phyloP scores from a whole-genome alignment of 2,888 invertebrate genomes.

The Pseudococcus longispinus region DNA sequence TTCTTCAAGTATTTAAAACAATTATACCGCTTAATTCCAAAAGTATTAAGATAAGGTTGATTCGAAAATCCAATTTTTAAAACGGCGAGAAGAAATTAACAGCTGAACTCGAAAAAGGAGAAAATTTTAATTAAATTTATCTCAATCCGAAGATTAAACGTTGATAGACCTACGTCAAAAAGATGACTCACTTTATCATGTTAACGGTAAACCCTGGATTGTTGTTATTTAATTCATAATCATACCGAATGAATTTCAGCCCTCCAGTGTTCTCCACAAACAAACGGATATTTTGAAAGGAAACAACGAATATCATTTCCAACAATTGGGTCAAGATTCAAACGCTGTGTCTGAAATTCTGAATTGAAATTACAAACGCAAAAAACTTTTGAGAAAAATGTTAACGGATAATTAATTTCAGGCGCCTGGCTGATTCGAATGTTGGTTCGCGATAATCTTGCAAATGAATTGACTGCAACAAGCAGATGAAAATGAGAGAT shows the following conservation, averaged over 20 bases:
- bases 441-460: background rate
- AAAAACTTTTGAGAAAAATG: background rate
- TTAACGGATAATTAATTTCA: constrained; percentile 18
- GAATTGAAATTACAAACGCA: background rate
- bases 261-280: background rate
- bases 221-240: background rate
- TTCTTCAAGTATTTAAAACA: no score
- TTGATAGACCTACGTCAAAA: background rate
- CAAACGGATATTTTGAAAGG: background rate
- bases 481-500: background rate
- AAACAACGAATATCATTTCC: background rate
- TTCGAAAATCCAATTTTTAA: background rate
- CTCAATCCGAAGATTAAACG: background rate
- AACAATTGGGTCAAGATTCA: background rate
- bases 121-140: background rate
- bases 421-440: background rate
- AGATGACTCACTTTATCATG: background rate
- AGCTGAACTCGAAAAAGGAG: background rate
- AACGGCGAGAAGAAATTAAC: background rate
- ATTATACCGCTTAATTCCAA: no score
- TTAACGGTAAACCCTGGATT: background rate
- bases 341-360: background rate
- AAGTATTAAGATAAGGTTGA: background rate
- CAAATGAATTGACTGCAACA: background rate
- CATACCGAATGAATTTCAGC: background rate